A percentile compares a stretch with the other conserved stretches of the same genome.
phyloP scores from a whole-genome alignment of 1,140 invertebrate genomes.

The Drosophila trapezifrons region DNA sequence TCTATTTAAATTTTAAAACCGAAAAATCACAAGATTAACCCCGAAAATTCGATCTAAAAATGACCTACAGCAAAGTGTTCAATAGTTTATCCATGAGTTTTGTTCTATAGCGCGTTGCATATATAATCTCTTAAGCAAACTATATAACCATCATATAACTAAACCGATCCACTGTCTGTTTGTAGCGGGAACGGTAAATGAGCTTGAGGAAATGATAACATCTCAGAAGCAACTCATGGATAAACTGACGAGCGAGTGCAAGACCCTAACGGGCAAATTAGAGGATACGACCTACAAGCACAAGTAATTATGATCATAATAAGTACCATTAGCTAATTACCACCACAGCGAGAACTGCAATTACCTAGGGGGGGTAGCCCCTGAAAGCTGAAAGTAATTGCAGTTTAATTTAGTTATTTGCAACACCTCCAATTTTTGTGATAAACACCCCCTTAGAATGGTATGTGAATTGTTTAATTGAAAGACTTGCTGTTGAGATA shows the following conservation, averaged over 20 bases:
- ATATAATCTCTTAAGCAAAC: slow-evolving; percentile 20
- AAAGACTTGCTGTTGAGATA: slow-evolving; percentile 32
- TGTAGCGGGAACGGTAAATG: slow-evolving; percentile 92
- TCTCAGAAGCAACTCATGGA: slow-evolving; percentile 94
- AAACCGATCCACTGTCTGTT: slow-evolving; percentile 74
- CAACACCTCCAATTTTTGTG: slow-evolving; percentile 2
- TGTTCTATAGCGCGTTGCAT: slow-evolving; percentile 70
- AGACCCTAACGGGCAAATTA: slow-evolving; percentile 92
- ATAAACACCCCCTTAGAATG: slow-evolving; percentile 21
- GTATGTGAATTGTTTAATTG: slow-evolving; percentile 28
- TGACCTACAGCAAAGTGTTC: slow-evolving; percentile 69
- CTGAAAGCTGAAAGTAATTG: slow-evolving; percentile 5
- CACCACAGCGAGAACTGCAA: slow-evolving; percentile 8
- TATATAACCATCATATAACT: slow-evolving; percentile 43
- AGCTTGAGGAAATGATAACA: slow-evolving; percentile 93
- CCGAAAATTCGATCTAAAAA: slow-evolving; percentile 30
- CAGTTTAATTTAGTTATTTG: slow-evolving; percentile 36
- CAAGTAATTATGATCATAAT: slow-evolving; percentile 88
- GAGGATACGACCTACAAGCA: slow-evolving; percentile 92
- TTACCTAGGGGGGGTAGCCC: background rate
- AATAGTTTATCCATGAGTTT: slow-evolving; percentile 88
- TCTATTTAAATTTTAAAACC: slow-evolving; percentile 10
- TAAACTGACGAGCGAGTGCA: slow-evolving; percentile 93
- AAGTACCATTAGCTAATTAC: slow-evolving; percentile 12
- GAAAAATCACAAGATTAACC: background rate